phyloP scores from a whole-genome alignment of 1,140 invertebrate genomes.

The Aethina tumida region DNA sequence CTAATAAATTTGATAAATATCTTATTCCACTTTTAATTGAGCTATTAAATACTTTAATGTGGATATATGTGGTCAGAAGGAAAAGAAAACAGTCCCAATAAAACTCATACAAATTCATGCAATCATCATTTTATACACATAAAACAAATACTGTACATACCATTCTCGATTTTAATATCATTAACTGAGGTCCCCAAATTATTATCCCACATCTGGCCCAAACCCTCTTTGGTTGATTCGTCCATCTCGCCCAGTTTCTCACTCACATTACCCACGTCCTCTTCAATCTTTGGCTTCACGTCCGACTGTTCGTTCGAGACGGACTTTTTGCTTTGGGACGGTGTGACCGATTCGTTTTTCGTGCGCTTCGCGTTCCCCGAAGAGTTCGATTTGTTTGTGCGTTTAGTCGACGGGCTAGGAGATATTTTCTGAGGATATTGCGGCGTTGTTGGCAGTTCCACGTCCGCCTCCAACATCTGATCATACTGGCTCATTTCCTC shows the following conservation, averaged over 20 bases:
- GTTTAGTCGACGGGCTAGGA: slow-evolving; percentile 11
- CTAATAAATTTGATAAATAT: no score
- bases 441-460: slow-evolving; percentile 14
- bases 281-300: no score
- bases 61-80: no score
- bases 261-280: slow-evolving; percentile 3
- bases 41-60: no score
- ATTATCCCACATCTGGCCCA: slow-evolving; percentile 12
- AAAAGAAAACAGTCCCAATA: no score
- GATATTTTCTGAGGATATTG: slow-evolving; percentile 12
- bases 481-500: slow-evolving; percentile 19
- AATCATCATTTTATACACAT: no score
- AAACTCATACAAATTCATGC: no score
- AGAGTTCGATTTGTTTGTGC: slow-evolving; percentile 10
- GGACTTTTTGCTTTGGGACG: slow-evolving; percentile 7
- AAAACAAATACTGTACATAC: no score
- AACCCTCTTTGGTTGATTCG: slow-evolving; percentile 9
- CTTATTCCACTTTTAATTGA: no score
- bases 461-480: slow-evolving; percentile 21
- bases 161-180: no score
- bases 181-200: no score
- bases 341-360: slow-evolving; percentile 14
- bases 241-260: slow-evolving; percentile 13
- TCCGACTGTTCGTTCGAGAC: no score
- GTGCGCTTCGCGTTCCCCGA: slow-evolving; percentile 16